These are phyloP conservation scores for Anaspis maculata DNA, from an alignment of 2,888 invertebrate species.

Conservation along the genomic window DNA sequence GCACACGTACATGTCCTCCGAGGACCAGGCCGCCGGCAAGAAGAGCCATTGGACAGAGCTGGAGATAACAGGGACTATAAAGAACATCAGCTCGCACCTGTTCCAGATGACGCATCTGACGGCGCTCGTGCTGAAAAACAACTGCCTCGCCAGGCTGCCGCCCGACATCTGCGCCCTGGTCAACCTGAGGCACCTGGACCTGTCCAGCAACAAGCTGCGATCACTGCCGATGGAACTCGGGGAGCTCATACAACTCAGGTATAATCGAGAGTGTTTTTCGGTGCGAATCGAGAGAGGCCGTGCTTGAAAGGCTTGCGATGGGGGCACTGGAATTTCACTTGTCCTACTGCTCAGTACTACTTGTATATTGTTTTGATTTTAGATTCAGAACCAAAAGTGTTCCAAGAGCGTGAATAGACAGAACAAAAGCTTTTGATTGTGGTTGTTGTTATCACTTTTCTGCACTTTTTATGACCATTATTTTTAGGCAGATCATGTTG, in stretches of 20 bases:
- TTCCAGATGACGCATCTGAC: constrained; percentile 91
- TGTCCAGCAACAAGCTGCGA: constrained; percentile 90
- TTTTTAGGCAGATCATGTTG: too few species aligned
- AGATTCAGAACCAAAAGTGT: too few species aligned
- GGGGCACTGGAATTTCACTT: too few species aligned
- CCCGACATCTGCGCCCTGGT: constrained; percentile 79
- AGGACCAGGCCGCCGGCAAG: constrained; percentile 87
- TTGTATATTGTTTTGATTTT: too few species aligned
- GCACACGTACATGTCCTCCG: constrained; percentile 87
- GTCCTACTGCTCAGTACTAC: too few species aligned
- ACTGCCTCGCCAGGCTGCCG: constrained; percentile 85
- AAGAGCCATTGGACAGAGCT: constrained; percentile 79
- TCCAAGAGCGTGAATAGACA: too few species aligned
- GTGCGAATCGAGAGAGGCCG: too few species aligned
- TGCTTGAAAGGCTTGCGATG: too few species aligned
- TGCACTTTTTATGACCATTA: too few species aligned
- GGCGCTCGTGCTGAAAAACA: constrained; percentile 91
- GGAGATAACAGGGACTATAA: constrained; percentile 83
- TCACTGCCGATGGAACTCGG: constrained; percentile 94
- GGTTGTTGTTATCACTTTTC: too few species aligned
- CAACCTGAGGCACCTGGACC: constrained; percentile 81
- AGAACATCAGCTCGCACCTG: constrained; percentile 85
- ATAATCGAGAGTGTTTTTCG: too few species aligned
- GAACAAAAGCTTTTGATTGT: too few species aligned
- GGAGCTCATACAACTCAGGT: constrained; percentile 91